A percentile compares a stretch with the other conserved stretches of the same genome.
Evolutionary conservation across 2,797 vertebrate genomes (phyloP).

Genomic region (Melopsittacus undulatus): DNA sequence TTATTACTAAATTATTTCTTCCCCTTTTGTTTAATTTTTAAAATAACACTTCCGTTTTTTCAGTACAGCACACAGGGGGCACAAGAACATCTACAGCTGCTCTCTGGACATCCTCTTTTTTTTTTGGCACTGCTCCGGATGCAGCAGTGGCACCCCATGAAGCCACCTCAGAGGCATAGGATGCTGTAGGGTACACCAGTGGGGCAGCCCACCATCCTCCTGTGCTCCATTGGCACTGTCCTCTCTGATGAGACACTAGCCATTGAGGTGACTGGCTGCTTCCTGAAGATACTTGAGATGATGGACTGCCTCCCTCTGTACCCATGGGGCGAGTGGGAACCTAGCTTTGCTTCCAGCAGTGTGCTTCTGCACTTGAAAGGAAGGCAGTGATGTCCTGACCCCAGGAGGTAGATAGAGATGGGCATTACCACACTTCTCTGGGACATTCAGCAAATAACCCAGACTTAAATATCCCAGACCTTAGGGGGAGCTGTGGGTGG

Average conservation of each 20-base stretch:
- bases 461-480: background rate
- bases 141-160: fast-evolving
- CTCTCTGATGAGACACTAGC: background rate
- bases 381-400: background rate
- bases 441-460: background rate
- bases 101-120: background rate
- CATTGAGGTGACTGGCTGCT: background rate
- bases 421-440: background rate
- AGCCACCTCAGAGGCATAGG: fast-evolving
- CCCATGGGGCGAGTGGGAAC: background rate
- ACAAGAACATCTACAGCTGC: background rate
- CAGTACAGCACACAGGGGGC: background rate
- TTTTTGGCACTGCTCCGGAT: background rate
- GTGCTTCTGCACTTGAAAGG: fast-evolving
- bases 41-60: background rate
- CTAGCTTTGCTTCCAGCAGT: background rate
- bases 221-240: background rate
- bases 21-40: background rate
- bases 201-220: background rate
- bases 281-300: background rate
- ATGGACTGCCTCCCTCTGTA: background rate
- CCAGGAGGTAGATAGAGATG: fast-evolving
- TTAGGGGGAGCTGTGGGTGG: background rate
- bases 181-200: background rate
- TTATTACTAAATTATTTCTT: slow-evolving; percentile 30